Conservation (phyloP, 2,888 invertebrate genomes). For the Uloborus plumipes region DNA sequence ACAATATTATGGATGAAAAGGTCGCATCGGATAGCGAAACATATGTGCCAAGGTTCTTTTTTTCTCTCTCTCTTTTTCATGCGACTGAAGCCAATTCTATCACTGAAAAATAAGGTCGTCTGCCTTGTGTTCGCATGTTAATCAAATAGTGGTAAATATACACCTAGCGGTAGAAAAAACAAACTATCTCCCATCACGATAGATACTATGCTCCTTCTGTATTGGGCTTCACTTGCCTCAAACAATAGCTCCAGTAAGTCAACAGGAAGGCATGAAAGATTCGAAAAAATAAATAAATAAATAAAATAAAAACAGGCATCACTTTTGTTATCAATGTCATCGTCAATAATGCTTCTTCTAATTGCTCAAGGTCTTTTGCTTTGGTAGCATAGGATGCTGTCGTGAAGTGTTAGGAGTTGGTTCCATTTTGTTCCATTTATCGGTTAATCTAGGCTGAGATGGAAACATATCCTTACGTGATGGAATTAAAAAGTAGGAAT, state of each 20-base stretch:
- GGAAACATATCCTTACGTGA: not conserved
- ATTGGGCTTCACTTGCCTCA: slow-evolving; percentile 1
- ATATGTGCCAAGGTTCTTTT: slow-evolving; percentile 61
- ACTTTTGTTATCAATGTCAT: slow-evolving; percentile 46
- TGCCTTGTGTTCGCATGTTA: slow-evolving; percentile 16
- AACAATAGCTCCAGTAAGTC: slow-evolving; percentile 25
- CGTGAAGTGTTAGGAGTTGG: slow-evolving; percentile 1
- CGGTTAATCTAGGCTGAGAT: not conserved
- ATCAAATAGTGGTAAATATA: slow-evolving; percentile 16
- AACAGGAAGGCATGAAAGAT: slow-evolving; percentile 27
- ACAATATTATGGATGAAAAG: slow-evolving; percentile 8
- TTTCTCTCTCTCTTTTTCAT: slow-evolving; percentile 13
- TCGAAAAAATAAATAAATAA: too few relatives aligned
- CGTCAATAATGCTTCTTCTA: slow-evolving; percentile 20
- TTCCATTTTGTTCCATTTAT: not conserved
- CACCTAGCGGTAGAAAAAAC: slow-evolving; percentile 20
- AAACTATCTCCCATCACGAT: slow-evolving; percentile 41
- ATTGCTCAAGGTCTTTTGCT: slow-evolving; percentile 43
- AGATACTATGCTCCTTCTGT: slow-evolving; percentile 6
- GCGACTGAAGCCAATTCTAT: slow-evolving; percentile 10
- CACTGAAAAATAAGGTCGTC: slow-evolving; percentile 42
- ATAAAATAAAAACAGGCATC: not conserved
- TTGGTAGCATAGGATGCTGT: not conserved
- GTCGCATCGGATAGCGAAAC: slow-evolving; percentile 35
- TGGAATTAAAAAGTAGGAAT: not conserved